These are phyloP conservation scores for Macquaria ambigua DNA, from an alignment of 2,113 vertebrate species.

Conservation along the genomic window DNA sequence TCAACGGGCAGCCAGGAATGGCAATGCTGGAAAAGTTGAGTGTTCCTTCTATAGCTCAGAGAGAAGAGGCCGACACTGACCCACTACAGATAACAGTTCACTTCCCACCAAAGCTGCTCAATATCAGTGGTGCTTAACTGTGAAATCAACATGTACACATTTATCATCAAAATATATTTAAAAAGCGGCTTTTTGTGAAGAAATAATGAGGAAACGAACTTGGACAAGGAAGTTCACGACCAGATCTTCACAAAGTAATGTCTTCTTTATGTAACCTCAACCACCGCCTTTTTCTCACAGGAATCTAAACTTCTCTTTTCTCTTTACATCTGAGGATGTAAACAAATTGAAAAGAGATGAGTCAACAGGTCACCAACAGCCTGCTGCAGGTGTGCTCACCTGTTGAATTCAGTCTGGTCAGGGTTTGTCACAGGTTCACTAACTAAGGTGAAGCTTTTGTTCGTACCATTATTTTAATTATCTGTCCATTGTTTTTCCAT, in stretches of 20 bases:
- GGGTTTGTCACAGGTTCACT: neutral
- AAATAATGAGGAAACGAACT: neutral
- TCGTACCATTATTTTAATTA: neutral
- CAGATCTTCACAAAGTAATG: neutral
- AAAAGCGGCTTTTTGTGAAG: neutral
- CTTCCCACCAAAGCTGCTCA: neutral
- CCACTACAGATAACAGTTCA: neutral
- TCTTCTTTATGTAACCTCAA: neutral
- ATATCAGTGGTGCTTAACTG: neutral
- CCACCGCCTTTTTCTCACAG: neutral
- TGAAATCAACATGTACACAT: too few relatives aligned
- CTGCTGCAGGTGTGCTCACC: neutral
- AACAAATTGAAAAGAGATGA: too few relatives aligned
- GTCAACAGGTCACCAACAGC: neutral
- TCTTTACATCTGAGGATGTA: neutral
- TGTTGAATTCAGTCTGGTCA: neutral
- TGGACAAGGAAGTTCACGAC: neutral
- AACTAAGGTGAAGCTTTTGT: neutral
- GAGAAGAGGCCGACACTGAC: neutral
- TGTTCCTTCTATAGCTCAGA: neutral
- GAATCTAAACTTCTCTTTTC: neutral
- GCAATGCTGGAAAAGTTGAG: neutral
- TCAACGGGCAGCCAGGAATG: constrained; percentile 23
- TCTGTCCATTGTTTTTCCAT: too few relatives aligned
- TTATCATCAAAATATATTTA: neutral